Evolutionary conservation across 2,888 invertebrate genomes (phyloP), one percentile per base, ranked within the genome.

Genomic region (Ophion ellenae): DNA sequence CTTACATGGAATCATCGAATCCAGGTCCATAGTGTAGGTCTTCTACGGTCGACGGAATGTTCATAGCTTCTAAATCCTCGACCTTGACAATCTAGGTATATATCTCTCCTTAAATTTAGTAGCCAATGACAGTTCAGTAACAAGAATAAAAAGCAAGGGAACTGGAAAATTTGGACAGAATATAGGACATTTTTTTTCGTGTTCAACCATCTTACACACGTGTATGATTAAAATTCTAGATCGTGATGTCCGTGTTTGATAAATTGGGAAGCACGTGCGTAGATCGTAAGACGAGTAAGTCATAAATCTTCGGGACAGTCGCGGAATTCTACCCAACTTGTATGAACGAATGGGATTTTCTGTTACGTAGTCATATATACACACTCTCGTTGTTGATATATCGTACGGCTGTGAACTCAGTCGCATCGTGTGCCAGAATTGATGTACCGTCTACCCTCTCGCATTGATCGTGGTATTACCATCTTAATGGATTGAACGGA

Each of bases 401-500:
- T 78, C 69, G 59, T 36, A 36, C 83, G 85, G 89, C 86, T 87
- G 24, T 61, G 10, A 79, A 88, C 88, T 91, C 90, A 86, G 88
- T 87, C 81, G 36, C 53, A 79, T 59, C 63, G 57, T 64, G 32
- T 61, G 87, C 78, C 57, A 75, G 84, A 87, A 89, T 87, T 92
- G 91, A 92, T 92, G 84, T 91, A 90, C 87, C 59, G 61, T 78
- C 61, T 71, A 71, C 36, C 28, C n/a, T 85, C 87, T 77, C 88
- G 84, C 86, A 67, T 88, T 47, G 45, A 76, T 85, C 84, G 87
- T 85, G 53, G 84, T 85, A 88, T 88, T 89, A 88, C 89, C 36
- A 40, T 53, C 53, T 81, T 93, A 93, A 93, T 93, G 93, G 91
- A 93, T 93, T 93, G 90, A 91, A 90, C 87, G 81, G 88, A 90